These are phyloP conservation scores for Glaucopsyche alexis DNA, from an alignment of 2,888 invertebrate species.

Conservation along the genomic window DNA sequence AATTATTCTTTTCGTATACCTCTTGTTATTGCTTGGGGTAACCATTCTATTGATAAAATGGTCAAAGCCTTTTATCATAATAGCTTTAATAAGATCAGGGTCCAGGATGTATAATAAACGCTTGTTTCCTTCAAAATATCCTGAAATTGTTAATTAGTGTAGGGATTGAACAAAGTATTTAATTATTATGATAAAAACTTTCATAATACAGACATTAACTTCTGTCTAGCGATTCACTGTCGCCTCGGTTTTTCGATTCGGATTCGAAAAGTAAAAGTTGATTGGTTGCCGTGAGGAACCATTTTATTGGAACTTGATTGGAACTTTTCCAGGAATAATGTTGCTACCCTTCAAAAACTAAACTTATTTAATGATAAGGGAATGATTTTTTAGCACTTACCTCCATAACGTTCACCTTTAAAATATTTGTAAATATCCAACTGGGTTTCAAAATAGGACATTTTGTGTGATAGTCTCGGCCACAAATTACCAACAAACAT, in stretches of 20 bases:
- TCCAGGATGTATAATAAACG: slow-evolving; percentile 76
- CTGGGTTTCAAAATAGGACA: slow-evolving; percentile 72
- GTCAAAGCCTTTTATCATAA: slow-evolving; percentile 80
- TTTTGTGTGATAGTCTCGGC: slow-evolving; percentile 59
- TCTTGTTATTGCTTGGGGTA: slow-evolving; percentile 57
- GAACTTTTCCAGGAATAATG: too few species aligned
- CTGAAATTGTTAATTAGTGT: slow-evolving; percentile 47
- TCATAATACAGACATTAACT: too few species aligned
- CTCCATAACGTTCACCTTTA: slow-evolving; percentile 69
- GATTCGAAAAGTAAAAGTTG: too few species aligned
- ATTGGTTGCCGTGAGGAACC: too few species aligned
- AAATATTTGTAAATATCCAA: slow-evolving; percentile 67
- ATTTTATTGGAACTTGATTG: too few species aligned
- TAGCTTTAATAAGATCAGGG: slow-evolving; percentile 78
- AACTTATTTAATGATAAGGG: too few species aligned
- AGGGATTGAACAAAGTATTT: too few species aligned
- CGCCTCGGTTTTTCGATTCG: too few species aligned
- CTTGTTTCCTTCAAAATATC: slow-evolving; percentile 73
- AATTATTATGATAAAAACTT: too few species aligned
- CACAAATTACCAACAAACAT: slow-evolving; percentile 75
- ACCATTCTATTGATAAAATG: slow-evolving; percentile 72
- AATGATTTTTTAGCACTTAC: slow-evolving; percentile 50
- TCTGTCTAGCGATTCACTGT: too few species aligned
- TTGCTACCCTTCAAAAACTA: too few species aligned
- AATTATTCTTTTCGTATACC: slow-evolving; percentile 65